Evolutionary conservation across 2,888 invertebrate species (phyloP).

Genomic region (Marronus borbonicus): DNA sequence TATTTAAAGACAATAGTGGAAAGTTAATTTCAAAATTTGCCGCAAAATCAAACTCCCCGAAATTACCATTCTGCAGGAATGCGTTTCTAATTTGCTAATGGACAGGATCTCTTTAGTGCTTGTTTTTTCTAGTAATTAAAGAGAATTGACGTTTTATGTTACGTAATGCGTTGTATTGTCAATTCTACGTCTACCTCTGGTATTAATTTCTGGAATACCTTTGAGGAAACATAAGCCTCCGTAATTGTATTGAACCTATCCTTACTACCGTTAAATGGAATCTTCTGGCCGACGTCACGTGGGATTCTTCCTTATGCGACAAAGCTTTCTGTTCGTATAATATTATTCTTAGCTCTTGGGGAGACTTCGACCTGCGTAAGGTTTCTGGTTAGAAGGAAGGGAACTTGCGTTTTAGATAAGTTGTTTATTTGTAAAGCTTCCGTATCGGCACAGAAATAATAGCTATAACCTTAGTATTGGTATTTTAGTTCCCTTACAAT

Average conservation of each 20-base stretch:
- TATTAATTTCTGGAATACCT: slow-evolving; percentile 28
- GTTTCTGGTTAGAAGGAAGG: not conserved
- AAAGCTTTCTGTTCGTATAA: slow-evolving; percentile 17
- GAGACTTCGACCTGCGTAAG: not conserved
- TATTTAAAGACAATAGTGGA: not conserved
- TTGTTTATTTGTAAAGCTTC: not conserved
- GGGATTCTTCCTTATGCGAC: not conserved
- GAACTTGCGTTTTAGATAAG: not conserved
- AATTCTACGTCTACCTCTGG: not conserved
- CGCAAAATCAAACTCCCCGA: too few species aligned
- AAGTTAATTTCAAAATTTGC: not conserved
- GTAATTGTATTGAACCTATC: slow-evolving; percentile 26
- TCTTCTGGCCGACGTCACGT: not conserved
- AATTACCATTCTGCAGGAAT: not conserved
- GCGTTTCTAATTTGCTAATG: not conserved
- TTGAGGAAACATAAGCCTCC: slow-evolving; percentile 20
- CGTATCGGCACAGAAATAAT: not conserved
- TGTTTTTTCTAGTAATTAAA: not conserved
- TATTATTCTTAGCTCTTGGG: not conserved
- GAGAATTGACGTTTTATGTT: slow-evolving; percentile 7
- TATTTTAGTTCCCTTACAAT: too few species aligned
- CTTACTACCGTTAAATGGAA: not conserved
- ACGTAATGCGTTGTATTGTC: not conserved
- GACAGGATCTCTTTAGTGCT: not conserved
- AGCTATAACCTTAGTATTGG: not conserved